Evolutionary conservation across 2,113 vertebrate genomes (phyloP), one percentile per base, ranked within the genome.

Genomic region (Corvus hawaiiensis): DNA sequence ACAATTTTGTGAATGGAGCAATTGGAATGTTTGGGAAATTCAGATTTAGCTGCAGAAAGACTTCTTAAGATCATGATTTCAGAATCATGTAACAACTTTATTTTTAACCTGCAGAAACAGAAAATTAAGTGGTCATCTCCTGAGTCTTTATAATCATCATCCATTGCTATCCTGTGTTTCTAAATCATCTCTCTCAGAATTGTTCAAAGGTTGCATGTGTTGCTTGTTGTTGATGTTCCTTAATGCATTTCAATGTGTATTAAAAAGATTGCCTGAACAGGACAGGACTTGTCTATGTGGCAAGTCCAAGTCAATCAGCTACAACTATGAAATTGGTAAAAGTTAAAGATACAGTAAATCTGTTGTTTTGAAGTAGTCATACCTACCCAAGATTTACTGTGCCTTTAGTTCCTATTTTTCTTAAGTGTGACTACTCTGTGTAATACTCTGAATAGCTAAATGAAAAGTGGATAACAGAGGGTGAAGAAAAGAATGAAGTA

Each of bases 401-500:
- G 33, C 26, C 22, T 92, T 74, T 49, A 43, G 10, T 59, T 64
- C 13, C 19, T 52, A 0, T 80, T 91, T 83, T 72, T 8, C 2
- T 35, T 33, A 30, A 67, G 16, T 59, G 24, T 41, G 12, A 33
- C 61, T 66, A 46, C 16, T 79, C 59, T 79, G 20, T 84, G 26
- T 48, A 39, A 27, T 58, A 32, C 5, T 66, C 55, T 32, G 43
- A 62, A 15, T 21, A 64, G 7, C 23, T 11, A 35, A 61, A 51
- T 61, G 10, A 39, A 27, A 24, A 62, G 6, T 43, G 5, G 1
- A 0, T 28, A 39, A 26, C 21, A 20, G 17, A 5, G 32, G 4
- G 11, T 55, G 7, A 13, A 84, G 39, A 44, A 75, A 66, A 89
- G 13, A 46, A 48, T 19, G 5, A 59, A 52, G 19, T 55, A 37